These are phyloP conservation scores for Polietes domitor DNA, from an alignment of 2,888 invertebrate species.

Conservation along the genomic window DNA sequence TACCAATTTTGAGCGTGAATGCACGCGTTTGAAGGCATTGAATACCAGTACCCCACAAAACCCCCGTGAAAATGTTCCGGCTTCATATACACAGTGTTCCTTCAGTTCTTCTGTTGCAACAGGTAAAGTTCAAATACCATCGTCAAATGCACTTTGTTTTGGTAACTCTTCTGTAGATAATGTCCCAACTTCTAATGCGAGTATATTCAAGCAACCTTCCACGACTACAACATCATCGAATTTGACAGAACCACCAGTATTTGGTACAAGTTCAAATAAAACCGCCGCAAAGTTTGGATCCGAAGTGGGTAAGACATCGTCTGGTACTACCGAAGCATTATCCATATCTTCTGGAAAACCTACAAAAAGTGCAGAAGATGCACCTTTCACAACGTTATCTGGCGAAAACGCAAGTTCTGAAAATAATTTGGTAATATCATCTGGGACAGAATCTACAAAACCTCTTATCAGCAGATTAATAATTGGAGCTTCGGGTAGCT, in stretches of 20 bases:
- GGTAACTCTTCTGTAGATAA: neutral
- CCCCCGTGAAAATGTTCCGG: too few relatives aligned
- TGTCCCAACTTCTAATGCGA: constrained; percentile 1
- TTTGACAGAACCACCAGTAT: neutral
- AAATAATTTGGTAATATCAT: neutral
- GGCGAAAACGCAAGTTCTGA: too few relatives aligned
- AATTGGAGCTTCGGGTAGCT: constrained; percentile 35
- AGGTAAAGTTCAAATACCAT: neutral
- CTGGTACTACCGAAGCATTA: neutral
- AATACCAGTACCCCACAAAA: too few relatives aligned
- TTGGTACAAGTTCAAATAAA: neutral
- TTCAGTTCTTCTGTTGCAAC: neutral
- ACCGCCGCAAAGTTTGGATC: constrained; percentile 10
- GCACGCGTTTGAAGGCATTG: too few relatives aligned
- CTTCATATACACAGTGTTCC: neutral
- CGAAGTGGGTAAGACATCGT: constrained; percentile 17
- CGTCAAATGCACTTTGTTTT: neutral
- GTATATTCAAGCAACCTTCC: constrained; percentile 3
- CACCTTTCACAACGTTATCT: too few relatives aligned
- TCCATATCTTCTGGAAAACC: constrained; percentile 46
- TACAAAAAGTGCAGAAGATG: too few relatives aligned
- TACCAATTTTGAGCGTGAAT: too few relatives aligned
- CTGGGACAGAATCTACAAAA: constrained; percentile 3
- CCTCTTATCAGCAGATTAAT: constrained; percentile 20
- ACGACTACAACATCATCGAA: constrained; percentile 28